Evolutionary conservation across 1,140 invertebrate genomes (phyloP).

Genomic region (Papilio dardanus): DNA sequence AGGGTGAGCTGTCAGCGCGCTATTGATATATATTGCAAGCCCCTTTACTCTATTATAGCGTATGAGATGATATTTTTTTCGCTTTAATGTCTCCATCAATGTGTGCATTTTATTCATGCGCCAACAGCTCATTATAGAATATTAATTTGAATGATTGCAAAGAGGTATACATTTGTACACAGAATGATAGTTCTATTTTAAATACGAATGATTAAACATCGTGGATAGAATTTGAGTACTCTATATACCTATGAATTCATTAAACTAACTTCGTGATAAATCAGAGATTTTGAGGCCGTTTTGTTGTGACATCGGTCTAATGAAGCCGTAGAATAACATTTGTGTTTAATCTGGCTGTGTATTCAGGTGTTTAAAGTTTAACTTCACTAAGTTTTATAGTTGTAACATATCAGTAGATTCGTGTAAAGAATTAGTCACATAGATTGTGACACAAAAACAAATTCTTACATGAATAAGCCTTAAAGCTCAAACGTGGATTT

Average conservation of each 20-base stretch:
- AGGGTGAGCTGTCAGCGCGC: constrained; percentile 52
- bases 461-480: background rate
- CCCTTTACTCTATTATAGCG: constrained; percentile 43
- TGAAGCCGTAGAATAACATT: no score
- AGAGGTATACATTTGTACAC: background rate
- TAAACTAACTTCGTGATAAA: no score
- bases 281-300: no score
- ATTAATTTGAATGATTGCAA: background rate
- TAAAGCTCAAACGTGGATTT: constrained; percentile 13
- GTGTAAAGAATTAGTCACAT: background rate
- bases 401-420: background rate
- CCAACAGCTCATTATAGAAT: constrained; percentile 14
- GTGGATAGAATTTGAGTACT: background rate
- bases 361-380: no score
- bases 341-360: no score
- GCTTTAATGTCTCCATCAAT: constrained; percentile 29
- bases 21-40: constrained; percentile 53
- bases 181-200: background rate
- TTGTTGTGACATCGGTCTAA: no score
- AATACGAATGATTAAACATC: background rate
- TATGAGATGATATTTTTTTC: constrained; percentile 30
- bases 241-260: no score
- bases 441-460: background rate
- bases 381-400: background rate
- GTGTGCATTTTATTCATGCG: constrained; percentile 30